These are phyloP conservation scores for Acanthis flammea DNA, from an alignment of 2,797 vertebrate species.

Conservation along the genomic window DNA sequence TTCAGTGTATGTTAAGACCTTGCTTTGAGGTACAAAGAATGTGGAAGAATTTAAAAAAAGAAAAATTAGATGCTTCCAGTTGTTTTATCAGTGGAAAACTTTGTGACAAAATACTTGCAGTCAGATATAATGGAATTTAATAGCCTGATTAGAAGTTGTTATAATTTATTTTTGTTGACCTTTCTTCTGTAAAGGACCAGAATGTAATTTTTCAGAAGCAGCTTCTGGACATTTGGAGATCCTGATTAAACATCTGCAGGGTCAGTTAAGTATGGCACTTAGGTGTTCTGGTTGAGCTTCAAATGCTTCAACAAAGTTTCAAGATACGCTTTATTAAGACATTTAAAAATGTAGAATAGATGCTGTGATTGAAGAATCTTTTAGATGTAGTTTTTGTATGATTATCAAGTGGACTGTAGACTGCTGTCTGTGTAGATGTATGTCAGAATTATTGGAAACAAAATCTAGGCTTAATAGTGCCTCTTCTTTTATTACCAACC, in stretches of 20 bases:
- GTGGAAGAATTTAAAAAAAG: not conserved
- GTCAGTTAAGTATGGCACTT: not conserved
- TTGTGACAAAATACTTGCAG: not conserved
- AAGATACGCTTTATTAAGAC: not conserved
- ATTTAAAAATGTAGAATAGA: not conserved
- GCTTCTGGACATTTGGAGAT: not conserved
- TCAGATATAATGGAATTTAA: not conserved
- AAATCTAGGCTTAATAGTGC: not conserved
- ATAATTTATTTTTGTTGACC: not conserved
- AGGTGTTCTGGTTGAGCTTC: not conserved
- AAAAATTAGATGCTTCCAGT: not conserved
- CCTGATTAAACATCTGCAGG: not conserved
- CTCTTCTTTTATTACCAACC: not conserved
- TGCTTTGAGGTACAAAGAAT: not conserved
- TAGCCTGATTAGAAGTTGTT: not conserved
- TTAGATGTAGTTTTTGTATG: not conserved
- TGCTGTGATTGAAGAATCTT: not conserved
- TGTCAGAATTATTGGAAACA: not conserved
- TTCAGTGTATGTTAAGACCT: not conserved
- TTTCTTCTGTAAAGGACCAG: not conserved
- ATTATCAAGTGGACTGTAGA: not conserved
- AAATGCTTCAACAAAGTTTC: not conserved
- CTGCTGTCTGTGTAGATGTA: not conserved
- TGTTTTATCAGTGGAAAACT: not conserved
- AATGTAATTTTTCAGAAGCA: not conserved